These are phyloP conservation scores for Podarcis cretensis DNA, from an alignment of 2,113 vertebrate species.

Conservation along the genomic window DNA sequence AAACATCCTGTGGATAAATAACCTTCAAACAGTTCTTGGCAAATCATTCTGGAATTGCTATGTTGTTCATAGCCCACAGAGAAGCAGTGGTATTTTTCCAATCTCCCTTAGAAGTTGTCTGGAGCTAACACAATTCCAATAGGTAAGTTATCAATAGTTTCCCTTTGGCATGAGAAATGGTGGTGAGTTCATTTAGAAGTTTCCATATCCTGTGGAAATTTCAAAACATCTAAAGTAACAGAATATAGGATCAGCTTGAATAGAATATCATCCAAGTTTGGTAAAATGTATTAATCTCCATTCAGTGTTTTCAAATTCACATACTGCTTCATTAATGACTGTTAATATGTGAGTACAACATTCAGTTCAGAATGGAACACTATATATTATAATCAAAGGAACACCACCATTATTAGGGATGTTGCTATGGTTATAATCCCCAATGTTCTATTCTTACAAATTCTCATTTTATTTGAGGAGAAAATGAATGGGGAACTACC, in stretches of 20 bases:
- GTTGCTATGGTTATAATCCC: not conserved
- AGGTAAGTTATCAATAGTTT: not conserved
- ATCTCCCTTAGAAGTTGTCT: not conserved
- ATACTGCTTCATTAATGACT: not conserved
- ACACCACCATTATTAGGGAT: not conserved
- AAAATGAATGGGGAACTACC: not conserved
- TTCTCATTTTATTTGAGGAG: not conserved
- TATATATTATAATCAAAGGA: not conserved
- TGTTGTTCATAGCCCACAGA: not conserved
- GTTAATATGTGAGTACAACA: not conserved
- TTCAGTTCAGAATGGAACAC: not conserved
- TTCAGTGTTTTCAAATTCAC: not conserved
- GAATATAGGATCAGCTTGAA: not conserved
- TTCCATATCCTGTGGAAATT: not conserved
- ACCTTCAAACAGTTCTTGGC: not conserved
- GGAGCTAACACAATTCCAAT: not conserved
- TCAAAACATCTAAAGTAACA: not conserved
- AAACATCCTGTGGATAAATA: not conserved
- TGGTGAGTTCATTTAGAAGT: not conserved
- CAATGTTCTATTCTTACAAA: not conserved
- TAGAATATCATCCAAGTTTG: not conserved
- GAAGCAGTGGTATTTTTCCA: not conserved
- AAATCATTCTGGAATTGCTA: not conserved
- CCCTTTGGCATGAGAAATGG: not conserved
- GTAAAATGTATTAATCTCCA: not conserved